Conservation (phyloP, 2,797 vertebrate species). For the Synanceia verrucosa region DNA sequence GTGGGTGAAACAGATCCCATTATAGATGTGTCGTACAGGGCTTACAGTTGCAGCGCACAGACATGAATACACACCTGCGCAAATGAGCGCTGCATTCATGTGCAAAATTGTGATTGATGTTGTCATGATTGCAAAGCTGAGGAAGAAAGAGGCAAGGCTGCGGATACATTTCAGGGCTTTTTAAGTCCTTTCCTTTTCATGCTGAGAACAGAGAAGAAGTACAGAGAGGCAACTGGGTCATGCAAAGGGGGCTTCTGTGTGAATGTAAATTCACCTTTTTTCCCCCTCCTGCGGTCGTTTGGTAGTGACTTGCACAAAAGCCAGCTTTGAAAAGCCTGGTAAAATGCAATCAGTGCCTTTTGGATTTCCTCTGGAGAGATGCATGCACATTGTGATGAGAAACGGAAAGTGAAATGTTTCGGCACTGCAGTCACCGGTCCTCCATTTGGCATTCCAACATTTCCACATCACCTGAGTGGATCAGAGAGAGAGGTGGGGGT, state of each 20-base stretch:
- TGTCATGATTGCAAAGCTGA: background rate
- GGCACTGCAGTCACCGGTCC: background rate
- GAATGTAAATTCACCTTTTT: constrained; percentile 16
- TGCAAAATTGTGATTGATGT: constrained; percentile 15
- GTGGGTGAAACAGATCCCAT: constrained; percentile 54
- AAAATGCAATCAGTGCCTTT: constrained; percentile 60
- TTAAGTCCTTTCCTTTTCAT: background rate
- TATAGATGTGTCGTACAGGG: constrained; percentile 45
- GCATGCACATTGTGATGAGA: constrained; percentile 3
- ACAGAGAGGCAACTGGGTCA: constrained; percentile 2
- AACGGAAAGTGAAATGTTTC: constrained; percentile 18
- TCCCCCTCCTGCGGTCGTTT: constrained; percentile 4
- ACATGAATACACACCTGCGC: background rate
- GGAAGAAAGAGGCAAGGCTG: background rate
- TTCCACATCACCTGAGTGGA: constrained; percentile 38
- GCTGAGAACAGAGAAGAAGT: constrained; percentile 13
- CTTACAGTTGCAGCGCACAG: background rate
- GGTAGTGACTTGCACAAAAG: constrained; percentile 13
- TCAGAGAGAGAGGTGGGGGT: constrained; percentile 28
- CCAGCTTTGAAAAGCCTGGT: constrained; percentile 33
- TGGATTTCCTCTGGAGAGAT: constrained; percentile 15
- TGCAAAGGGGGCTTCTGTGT: background rate
- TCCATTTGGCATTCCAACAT: background rate
- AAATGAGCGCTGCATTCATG: constrained; percentile 16
- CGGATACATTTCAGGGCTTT: constrained; percentile 24